Evolutionary conservation across 2,888 invertebrate species (phyloP), one percentile per base, ranked within the genome.

Genomic region (Aelia acuminata): DNA sequence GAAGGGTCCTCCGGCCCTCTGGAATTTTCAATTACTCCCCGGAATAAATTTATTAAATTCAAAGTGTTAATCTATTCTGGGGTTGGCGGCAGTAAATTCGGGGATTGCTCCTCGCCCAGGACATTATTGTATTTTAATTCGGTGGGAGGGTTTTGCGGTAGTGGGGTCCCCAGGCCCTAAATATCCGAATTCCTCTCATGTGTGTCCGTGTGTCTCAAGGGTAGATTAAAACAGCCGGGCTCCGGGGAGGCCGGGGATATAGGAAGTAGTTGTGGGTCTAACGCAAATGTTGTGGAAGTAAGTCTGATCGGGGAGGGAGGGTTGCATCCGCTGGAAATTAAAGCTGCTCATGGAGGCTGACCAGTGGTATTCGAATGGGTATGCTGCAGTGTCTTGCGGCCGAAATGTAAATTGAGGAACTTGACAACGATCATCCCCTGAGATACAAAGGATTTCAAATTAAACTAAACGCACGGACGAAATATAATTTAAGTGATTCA

Each of bases 81-180:
- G 88, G 63, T 31, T 70, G 85, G 70, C 57, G 48, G 88, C 88
- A 87, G 89, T 89, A 89, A 89, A 89, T 89, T 89, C 88, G 87
- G 86, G 88, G 89, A 88, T 88, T 86, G 89, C 88, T 88, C 89
- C 85, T 88, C 89, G 86, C 50, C 53, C 50, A 86, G 85, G 88
- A 89, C 89, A 89, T 89, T 89, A 89, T 89, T 89, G 89, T 89
- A 89, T 89, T 89, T 89, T 89, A 89, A 89, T 89, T 89, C 88
- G 89, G 88, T 80, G 84, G 80, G 87, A 86, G 57, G 89, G 88
- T 86, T 87, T 89, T 84, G 85, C 49, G 87, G 88, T 88, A 35
- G 89, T 22, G 89, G 87, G 84, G 43, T 57, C 70, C 26, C 47
- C n/a, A n/a, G 84, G 50, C 48, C 70, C 84, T 88, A 84, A 85